Conservation (phyloP, 92 coral and sea anemone species). For the Palythoa heliodiscus region DNA sequence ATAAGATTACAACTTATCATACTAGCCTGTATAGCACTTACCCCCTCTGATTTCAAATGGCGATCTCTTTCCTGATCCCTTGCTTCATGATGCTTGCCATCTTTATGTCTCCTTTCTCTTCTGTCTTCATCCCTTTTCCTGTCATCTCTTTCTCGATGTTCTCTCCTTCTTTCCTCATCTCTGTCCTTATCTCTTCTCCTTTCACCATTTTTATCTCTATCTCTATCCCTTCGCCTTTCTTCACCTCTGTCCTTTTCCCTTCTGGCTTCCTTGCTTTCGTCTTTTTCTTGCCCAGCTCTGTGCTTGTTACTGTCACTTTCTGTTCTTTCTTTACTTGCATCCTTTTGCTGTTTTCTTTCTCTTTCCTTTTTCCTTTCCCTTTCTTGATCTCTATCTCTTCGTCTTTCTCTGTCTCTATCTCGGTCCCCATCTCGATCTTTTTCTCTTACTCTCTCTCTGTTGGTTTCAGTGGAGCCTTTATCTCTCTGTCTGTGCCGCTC, state of each 20-base stretch:
- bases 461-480: slow-evolving; percentile 24
- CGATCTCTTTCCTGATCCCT: slow-evolving; percentile 35
- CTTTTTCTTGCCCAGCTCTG: slow-evolving; percentile 37
- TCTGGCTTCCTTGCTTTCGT: slow-evolving; percentile 43
- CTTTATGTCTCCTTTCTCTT: slow-evolving; percentile 45
- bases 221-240: slow-evolving; percentile 49
- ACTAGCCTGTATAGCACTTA: not conserved
- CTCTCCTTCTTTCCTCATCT: slow-evolving; percentile 25
- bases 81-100: slow-evolving; percentile 34
- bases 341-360: slow-evolving; percentile 32
- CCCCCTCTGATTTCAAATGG: slow-evolving; percentile 6
- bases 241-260: slow-evolving; percentile 52
- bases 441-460: slow-evolving; percentile 39
- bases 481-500: slow-evolving; percentile 44
- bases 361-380: slow-evolving; percentile 28
- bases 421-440: slow-evolving; percentile 50
- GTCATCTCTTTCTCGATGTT: not conserved
- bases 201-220: slow-evolving; percentile 46
- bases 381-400: slow-evolving; percentile 31
- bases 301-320: slow-evolving; percentile 12
- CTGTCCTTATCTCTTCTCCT: slow-evolving; percentile 36
- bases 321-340: slow-evolving; percentile 18
- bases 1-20: not conserved
- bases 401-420: slow-evolving; percentile 54
- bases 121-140: slow-evolving; percentile 44